Base-by-base conservation (phyloP, 2,888 invertebrate species). In the Acrobasis suavella region DNA sequence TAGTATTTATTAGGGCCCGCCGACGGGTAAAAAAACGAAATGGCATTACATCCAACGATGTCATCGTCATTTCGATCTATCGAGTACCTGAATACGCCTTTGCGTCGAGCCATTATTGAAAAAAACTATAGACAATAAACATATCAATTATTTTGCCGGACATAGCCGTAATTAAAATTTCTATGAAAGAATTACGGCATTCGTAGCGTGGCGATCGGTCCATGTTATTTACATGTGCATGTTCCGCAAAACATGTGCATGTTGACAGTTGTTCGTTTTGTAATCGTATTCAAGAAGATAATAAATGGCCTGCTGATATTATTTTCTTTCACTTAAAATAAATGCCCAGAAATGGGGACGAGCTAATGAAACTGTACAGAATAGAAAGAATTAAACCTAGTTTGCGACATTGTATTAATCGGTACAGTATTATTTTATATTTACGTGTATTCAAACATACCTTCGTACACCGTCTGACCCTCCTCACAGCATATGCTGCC, bases 11-110 rank as follows among this genome's bases (percentile, higher is more conserved):
- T 81, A 73, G 77, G 80, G 80, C 73, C 62, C 55, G 49, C 10
- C 32, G 62, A 5, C 12, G 14, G 32, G 32, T 78, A 87, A 87
- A 86, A 32, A 87, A 86, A 78, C 70, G 9, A 83, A 86, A 87
- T 85, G 81, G 80, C 86, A 83, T 77, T 71, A 83, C 82, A 85
- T 87, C 88, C 75, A 78, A 81, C 75, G 77, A 72, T 84, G 83
- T 82, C 81, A 74, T 70, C 69, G 72, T 73, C 75, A 70, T 77
- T 80, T 80, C 83, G 77, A 76, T 80, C 81, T 77, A 76, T 76
- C 71, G 72, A 32, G 32, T 32, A 32, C 32, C 32, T 7, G 32
- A 32, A 32, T 32, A 32, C 5, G 32, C 32, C 32, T 0, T 32
- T 32, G 32, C 32, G 32, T 32, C 32, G 32, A 8, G 32, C 7